These are phyloP conservation scores for Glossosoma conforme DNA, from an alignment of 1,140 invertebrate genomes.

Conservation along the genomic window DNA sequence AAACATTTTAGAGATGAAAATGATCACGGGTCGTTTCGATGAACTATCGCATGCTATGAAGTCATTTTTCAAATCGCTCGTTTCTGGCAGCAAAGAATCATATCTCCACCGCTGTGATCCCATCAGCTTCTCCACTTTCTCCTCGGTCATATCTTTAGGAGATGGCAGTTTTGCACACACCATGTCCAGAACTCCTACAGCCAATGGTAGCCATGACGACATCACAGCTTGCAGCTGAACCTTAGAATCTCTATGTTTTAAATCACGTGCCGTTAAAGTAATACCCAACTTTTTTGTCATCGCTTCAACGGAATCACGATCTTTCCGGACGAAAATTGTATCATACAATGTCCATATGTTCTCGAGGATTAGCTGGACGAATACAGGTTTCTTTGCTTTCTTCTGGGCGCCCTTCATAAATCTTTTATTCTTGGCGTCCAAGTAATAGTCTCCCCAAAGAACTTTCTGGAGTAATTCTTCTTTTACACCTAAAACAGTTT, in stretches of 20 bases:
- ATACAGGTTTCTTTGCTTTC: slow-evolving; percentile 93
- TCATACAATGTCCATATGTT: slow-evolving; percentile 93
- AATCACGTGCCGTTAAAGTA: slow-evolving; percentile 70
- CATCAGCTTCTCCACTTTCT: slow-evolving; percentile 72
- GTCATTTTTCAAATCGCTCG: slow-evolving; percentile 66
- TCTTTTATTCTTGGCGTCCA: slow-evolving; percentile 81
- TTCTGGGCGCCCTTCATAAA: slow-evolving; percentile 88
- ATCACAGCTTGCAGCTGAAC: slow-evolving; percentile 76
- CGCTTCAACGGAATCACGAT: slow-evolving; percentile 73
- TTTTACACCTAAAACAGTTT: slow-evolving; percentile 44
- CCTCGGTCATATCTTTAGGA: slow-evolving; percentile 70
- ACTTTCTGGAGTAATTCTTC: slow-evolving; percentile 66
- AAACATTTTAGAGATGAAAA: slow-evolving; percentile 96
- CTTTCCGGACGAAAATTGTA: slow-evolving; percentile 69
- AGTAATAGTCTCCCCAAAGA: slow-evolving; percentile 94
- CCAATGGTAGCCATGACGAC: slow-evolving; percentile 86
- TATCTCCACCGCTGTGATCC: slow-evolving; percentile 65
- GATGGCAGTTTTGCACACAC: slow-evolving; percentile 76
- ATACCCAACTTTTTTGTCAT: slow-evolving; percentile 81
- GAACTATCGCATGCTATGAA: slow-evolving; percentile 69
- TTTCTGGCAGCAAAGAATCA: slow-evolving; percentile 63
- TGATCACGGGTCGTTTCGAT: slow-evolving; percentile 68
- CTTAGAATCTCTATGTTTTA: slow-evolving; percentile 72
- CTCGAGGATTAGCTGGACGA: slow-evolving; percentile 92
- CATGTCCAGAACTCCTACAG: slow-evolving; percentile 73